These are phyloP conservation scores for western clawed frog (Xenopus tropicalis) DNA, from an alignment of 2,113 vertebrate genomes.

Conservation along the genomic window DNA sequence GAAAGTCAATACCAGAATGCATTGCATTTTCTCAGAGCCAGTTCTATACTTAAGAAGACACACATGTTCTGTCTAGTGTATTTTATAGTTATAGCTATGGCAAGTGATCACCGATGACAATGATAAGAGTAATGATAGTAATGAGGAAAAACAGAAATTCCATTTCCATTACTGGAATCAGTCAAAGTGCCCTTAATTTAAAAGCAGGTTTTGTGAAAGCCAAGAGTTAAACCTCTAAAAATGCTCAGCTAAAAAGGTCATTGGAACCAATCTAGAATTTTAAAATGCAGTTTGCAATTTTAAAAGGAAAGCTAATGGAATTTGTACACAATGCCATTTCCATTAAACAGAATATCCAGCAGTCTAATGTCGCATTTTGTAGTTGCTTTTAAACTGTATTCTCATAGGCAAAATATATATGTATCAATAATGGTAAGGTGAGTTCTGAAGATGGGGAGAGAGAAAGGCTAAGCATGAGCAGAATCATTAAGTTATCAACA, in stretches of 20 bases:
- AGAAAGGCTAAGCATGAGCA: constrained; percentile 3
- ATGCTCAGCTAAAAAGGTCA: constrained; percentile 52
- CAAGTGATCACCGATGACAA: constrained; percentile 60
- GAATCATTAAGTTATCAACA: too few species aligned
- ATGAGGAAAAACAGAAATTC: constrained; percentile 67
- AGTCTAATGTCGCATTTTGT: constrained; percentile 25
- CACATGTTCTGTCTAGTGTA: background rate
- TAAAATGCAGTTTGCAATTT: constrained; percentile 60
- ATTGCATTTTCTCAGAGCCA: background rate
- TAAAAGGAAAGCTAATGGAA: constrained; percentile 58
- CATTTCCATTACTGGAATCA: constrained; percentile 64
- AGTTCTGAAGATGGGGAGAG: background rate
- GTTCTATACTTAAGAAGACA: background rate
- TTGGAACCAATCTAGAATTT: constrained; percentile 56
- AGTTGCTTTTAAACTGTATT: constrained; percentile 10
- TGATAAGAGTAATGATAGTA: constrained; percentile 64
- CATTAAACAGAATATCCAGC: constrained; percentile 50
- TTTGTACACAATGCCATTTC: constrained; percentile 49
- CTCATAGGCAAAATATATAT: constrained; percentile 20
- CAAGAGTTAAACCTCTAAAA: constrained; percentile 53
- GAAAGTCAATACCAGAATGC: background rate
- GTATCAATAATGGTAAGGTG: constrained; percentile 17
- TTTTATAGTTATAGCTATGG: constrained; percentile 16
- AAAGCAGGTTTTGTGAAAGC: constrained; percentile 47
- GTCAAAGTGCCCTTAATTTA: constrained; percentile 52